Percentiles rank a stretch among this genome's conserved stretches.
Conservation (phyloP, 2,888 invertebrate species). For the Tricholauxania praeusta region DNA sequence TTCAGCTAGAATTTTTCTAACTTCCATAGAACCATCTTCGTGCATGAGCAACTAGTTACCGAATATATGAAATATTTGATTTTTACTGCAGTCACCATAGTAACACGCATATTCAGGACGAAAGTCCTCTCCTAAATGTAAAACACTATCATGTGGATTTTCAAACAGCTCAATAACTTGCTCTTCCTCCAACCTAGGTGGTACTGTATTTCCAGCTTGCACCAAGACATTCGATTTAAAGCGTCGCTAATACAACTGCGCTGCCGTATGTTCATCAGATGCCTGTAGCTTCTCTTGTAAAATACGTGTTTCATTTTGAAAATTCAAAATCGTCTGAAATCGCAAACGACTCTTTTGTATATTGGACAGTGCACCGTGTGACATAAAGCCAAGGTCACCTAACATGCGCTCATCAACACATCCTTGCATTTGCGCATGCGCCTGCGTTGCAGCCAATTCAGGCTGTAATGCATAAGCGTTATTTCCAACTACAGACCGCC, state of each 20-base stretch:
- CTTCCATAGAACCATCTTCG: conserved; percentile 49
- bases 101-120: conserved; percentile 53
- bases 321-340: conserved; percentile 50
- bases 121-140: conserved; percentile 51
- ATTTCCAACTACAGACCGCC: neutral
- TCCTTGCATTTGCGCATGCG: neutral
- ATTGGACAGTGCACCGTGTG: conserved; percentile 49
- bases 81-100: conserved; percentile 52
- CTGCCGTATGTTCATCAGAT: conserved; percentile 45
- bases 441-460: neutral
- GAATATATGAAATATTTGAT: conserved; percentile 51
- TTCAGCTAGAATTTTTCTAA: conserved; percentile 47
- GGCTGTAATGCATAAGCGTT: neutral
- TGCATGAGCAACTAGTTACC: conserved; percentile 55
- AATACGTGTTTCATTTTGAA: conserved; percentile 48
- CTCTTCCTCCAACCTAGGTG: conserved; percentile 44
- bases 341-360: conserved; percentile 49
- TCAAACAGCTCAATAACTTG: conserved; percentile 54
- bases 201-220: neutral
- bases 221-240: conserved; percentile 21
- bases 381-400: conserved; percentile 52
- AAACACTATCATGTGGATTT: conserved; percentile 54
- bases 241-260: conserved; percentile 34
- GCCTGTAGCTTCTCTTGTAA: conserved; percentile 48
- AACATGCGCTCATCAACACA: conserved; percentile 43